phyloP scores from a whole-genome alignment of 2,888 invertebrate species.

The Tridacna crocea region DNA sequence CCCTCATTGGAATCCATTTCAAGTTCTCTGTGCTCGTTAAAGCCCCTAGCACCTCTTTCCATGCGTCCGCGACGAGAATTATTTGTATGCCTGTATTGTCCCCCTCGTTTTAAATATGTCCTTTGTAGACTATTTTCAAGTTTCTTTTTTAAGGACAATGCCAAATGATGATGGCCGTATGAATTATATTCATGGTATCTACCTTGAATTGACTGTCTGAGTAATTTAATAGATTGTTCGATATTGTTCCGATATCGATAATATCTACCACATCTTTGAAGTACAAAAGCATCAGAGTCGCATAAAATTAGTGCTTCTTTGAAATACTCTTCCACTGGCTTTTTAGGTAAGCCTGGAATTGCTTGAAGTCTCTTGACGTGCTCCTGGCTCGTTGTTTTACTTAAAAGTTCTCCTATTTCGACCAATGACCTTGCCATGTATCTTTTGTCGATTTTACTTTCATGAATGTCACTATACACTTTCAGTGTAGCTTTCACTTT shows the following conservation, averaged over 20 bases:
- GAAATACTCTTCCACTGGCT: not conserved
- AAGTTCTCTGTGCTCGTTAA: no score
- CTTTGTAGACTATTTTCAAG: no score
- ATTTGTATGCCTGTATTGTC: no score
- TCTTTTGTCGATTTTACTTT: not conserved
- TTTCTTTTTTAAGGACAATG: not conserved
- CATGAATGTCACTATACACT: not conserved
- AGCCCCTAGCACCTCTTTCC: no score
- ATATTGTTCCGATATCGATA: not conserved
- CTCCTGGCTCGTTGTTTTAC: no score
- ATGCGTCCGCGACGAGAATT: no score
- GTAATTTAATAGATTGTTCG: not conserved
- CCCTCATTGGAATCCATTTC: no score
- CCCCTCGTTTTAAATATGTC: no score
- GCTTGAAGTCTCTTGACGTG: not conserved
- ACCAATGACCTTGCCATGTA: not conserved
- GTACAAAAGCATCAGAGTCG: not conserved
- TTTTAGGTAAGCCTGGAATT: not conserved
- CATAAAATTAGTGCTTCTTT: not conserved
- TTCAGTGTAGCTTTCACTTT: not conserved
- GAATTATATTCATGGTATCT: not conserved
- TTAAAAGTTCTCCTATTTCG: conserved; percentile 1
- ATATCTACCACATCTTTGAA: not conserved
- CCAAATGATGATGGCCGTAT: conserved; percentile 1
- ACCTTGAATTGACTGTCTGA: not conserved